phyloP scores from a whole-genome alignment of 2,113 vertebrate species.

The Antennarius striatus region DNA sequence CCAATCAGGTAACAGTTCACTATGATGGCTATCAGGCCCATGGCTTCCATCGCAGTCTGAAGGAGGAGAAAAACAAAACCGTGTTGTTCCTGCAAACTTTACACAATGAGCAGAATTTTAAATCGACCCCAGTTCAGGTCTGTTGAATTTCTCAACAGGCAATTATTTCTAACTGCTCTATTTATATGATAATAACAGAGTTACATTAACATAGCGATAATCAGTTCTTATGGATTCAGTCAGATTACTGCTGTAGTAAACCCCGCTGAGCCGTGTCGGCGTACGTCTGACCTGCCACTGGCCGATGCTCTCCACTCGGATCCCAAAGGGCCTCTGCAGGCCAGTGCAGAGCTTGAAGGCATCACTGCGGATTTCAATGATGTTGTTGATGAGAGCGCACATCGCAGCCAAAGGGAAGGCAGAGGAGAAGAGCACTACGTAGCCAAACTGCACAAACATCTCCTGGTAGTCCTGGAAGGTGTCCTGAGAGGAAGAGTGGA shows the following conservation, averaged over 20 bases:
- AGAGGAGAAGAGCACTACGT: conserved; percentile 96
- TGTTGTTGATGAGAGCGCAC: conserved; percentile 95
- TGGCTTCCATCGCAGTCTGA: conserved; percentile 95
- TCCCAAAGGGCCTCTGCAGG: conserved; percentile 92
- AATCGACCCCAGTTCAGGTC: neutral
- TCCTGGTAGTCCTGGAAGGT: conserved; percentile 98
- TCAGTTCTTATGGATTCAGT: no score
- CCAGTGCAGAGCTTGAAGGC: conserved; percentile 96
- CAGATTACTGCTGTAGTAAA: neutral
- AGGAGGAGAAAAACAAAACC: neutral
- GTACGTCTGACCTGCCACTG: conserved; percentile 90
- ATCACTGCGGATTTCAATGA: conserved; percentile 96
- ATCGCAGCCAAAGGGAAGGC: conserved; percentile 94
- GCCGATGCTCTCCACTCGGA: conserved; percentile 91
- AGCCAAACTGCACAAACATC: conserved; percentile 99
- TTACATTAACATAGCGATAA: no score
- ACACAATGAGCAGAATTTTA: neutral
- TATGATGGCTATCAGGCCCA: conserved; percentile 94
- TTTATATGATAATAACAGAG: neutral
- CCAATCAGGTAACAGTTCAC: conserved; percentile 99
- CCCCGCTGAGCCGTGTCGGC: neutral
- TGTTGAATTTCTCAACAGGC: neutral
- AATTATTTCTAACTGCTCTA: neutral
- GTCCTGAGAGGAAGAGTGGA: conserved; percentile 79
- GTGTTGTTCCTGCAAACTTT: neutral